Conservation (phyloP, 2,888 invertebrate genomes). For the Phyto melanocephala region DNA sequence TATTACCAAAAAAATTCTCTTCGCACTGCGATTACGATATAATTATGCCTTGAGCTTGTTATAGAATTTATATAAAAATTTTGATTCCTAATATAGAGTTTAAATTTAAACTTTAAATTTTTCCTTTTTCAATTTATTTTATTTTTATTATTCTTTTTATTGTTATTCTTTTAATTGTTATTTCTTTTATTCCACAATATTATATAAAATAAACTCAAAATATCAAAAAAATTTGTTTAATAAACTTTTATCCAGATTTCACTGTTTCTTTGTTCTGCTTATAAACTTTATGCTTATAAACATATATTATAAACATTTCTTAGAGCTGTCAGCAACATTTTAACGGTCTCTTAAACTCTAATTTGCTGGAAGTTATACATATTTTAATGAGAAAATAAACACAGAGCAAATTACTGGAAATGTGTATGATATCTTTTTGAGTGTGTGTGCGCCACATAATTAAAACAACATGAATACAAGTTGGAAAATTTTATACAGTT, state of each 20-base stretch:
- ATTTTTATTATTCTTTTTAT: neutral
- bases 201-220: no score
- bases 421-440: neutral
- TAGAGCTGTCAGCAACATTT: neutral
- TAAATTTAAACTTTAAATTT: neutral
- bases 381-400: neutral
- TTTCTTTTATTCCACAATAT: no score
- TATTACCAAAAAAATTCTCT: no score
- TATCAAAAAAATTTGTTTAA: no score
- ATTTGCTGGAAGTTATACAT: neutral
- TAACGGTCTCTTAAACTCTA: neutral
- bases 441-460: neutral
- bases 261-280: neutral
- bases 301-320: neutral
- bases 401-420: conserved; percentile 29
- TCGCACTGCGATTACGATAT: no score
- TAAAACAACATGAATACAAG: conserved; percentile 23
- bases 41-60: no score
- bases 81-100: no score
- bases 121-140: neutral
- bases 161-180: no score
- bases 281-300: neutral
- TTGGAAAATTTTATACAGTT: conserved; percentile 33
- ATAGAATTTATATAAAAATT: no score
- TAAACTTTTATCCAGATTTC: neutral